Conservation (phyloP, 1,140 invertebrate species). For the Anastrepha ludens region DNA sequence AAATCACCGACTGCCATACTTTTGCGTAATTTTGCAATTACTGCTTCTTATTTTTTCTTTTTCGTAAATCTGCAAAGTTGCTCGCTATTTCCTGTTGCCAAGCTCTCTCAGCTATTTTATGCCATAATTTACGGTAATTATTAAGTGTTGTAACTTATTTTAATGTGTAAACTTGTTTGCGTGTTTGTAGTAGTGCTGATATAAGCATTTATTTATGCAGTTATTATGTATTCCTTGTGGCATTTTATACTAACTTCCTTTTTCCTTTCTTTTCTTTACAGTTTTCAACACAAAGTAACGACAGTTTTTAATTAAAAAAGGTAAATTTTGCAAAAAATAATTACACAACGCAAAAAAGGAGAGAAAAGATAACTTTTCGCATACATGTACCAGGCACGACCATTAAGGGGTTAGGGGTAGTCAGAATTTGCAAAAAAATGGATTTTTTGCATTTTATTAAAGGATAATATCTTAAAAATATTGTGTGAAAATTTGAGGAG, state of each 20-base stretch:
- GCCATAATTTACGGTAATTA: conserved; percentile 42
- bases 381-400: too few species aligned
- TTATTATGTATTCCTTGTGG: neutral
- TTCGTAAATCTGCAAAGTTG: neutral
- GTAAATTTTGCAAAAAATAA: neutral
- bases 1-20: neutral
- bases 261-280: conserved; percentile 27
- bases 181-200: neutral
- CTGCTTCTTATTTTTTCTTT: neutral
- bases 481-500: too few species aligned
- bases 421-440: too few species aligned
- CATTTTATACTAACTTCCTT: conserved; percentile 40
- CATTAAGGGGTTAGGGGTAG: too few species aligned
- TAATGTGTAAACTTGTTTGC: conserved; percentile 29
- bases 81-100: conserved; percentile 19
- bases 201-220: neutral
- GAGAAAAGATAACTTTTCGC: neutral
- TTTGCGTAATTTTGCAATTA: neutral
- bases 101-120: conserved; percentile 19
- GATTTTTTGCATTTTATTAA: too few species aligned
- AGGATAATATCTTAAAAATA: too few species aligned
- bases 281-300: neutral
- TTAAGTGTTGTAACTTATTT: conserved; percentile 33
- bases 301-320: conserved; percentile 9
- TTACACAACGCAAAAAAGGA: neutral